These are phyloP conservation scores for Heliconius himera DNA, from an alignment of 1,140 invertebrate species.

Conservation along the genomic window DNA sequence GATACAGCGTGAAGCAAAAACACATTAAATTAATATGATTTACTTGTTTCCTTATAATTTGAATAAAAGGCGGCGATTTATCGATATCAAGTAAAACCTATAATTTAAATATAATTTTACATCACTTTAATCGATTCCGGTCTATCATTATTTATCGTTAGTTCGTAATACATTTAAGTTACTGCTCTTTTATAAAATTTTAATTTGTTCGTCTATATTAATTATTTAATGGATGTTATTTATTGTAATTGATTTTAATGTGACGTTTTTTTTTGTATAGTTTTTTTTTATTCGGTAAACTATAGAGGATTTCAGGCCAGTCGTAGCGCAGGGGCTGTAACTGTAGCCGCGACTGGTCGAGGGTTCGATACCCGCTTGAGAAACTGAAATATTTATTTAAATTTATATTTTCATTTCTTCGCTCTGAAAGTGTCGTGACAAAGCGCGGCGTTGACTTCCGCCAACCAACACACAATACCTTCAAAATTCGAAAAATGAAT, in stretches of 20 bases:
- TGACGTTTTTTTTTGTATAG: neutral
- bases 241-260: constrained; percentile 2
- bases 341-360: too few relatives aligned
- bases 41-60: neutral
- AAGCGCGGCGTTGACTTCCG: too few relatives aligned
- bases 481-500: too few relatives aligned
- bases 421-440: too few relatives aligned
- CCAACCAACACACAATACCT: too few relatives aligned
- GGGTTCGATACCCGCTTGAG: too few relatives aligned
- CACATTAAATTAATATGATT: neutral
- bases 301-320: neutral
- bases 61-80: neutral
- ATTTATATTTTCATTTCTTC: too few relatives aligned
- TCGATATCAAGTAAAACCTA: neutral
- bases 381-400: too few relatives aligned
- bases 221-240: constrained; percentile 4
- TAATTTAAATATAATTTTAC: neutral
- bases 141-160: neutral
- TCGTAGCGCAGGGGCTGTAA: too few relatives aligned
- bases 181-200: neutral
- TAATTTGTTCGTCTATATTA: neutral
- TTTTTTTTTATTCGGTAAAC: neutral
- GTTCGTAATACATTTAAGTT: neutral
- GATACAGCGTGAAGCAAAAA: neutral
- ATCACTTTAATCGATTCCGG: constrained; percentile 7